phyloP scores from a whole-genome alignment of 2,113 vertebrate species.

The Pelvicachromis taeniatus region DNA sequence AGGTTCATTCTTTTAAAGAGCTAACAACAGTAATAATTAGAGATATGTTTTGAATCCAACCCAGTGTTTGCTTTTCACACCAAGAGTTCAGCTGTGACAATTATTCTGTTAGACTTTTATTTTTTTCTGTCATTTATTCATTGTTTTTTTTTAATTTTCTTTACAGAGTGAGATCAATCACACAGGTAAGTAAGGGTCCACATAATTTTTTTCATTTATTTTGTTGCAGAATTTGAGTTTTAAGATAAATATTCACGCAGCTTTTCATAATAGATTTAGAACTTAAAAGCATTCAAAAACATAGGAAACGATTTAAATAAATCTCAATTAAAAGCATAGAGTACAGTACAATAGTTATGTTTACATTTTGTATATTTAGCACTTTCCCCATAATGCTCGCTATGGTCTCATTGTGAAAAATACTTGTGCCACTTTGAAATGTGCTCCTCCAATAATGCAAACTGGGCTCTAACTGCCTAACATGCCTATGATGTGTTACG shows the following conservation, averaged over 20 bases:
- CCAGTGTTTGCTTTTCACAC: background rate
- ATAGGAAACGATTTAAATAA: background rate
- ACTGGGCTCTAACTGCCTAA: background rate
- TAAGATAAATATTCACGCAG: background rate
- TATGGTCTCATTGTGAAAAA: background rate
- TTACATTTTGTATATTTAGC: background rate
- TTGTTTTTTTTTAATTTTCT: background rate
- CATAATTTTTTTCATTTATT: background rate
- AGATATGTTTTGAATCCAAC: background rate
- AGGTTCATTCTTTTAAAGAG: conserved; percentile 16
- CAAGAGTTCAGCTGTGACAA: background rate
- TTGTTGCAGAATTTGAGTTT: background rate
- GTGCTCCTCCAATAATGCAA: background rate
- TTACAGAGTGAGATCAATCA: background rate
- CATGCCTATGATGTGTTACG: background rate
- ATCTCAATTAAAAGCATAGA: background rate
- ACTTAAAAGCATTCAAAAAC: background rate
- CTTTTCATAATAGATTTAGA: background rate
- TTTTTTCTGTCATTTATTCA: background rate
- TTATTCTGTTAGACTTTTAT: background rate
- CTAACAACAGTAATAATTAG: conserved; percentile 8
- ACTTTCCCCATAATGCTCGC: background rate
- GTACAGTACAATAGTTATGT: background rate
- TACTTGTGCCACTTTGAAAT: conserved; percentile 18
- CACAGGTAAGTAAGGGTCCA: background rate